These are phyloP conservation scores for Boloria selene DNA, from an alignment of 2,888 invertebrate species.

Conservation along the genomic window DNA sequence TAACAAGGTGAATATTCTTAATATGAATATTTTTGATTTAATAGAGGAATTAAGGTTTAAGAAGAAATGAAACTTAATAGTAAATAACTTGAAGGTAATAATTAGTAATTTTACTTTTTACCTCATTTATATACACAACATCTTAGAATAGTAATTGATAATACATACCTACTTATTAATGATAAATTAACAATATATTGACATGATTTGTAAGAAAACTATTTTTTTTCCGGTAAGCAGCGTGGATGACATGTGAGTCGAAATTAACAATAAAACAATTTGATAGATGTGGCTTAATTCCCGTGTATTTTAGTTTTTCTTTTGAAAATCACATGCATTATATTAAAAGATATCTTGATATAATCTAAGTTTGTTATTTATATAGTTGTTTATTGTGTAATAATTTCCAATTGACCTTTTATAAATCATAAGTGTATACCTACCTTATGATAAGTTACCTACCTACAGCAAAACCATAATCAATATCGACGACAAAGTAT, in stretches of 20 bases:
- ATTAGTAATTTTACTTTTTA: no score
- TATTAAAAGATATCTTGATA: background rate
- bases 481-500: no score
- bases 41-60: background rate
- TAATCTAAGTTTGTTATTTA: background rate
- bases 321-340: background rate
- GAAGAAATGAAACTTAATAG: no score
- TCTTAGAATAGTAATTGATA: no score
- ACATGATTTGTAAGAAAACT: slow-evolving; percentile 1
- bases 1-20: background rate
- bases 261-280: slow-evolving; percentile 15
- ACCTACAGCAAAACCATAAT: no score
- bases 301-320: background rate
- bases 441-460: no score
- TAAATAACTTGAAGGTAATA: no score
- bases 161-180: background rate
- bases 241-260: slow-evolving; percentile 25
- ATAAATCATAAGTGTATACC: no score
- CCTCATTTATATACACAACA: no score
- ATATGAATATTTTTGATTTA: background rate
- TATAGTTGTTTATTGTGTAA: background rate
- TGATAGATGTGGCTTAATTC: background rate
- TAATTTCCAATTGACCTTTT: background rate
- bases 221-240: slow-evolving; percentile 16
- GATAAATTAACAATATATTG: background rate